Evolutionary conservation across 2,113 vertebrate genomes (phyloP).

Genomic region (Empidonax traillii): DNA sequence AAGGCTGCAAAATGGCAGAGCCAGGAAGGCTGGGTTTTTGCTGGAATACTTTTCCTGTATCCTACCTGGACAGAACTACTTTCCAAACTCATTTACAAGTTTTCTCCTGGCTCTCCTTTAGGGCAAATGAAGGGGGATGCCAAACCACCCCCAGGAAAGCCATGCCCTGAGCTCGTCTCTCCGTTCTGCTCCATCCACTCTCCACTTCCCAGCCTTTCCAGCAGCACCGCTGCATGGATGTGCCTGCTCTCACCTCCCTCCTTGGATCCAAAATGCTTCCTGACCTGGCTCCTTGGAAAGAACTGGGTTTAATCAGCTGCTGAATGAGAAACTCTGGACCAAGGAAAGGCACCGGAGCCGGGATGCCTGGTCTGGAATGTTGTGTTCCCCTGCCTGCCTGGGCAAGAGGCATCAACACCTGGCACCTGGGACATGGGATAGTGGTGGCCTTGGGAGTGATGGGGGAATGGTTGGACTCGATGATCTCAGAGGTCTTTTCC

Average conservation of each 20-base stretch:
- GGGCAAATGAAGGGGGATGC: not conserved
- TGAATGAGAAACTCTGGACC: not conserved
- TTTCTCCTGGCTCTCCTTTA: not conserved
- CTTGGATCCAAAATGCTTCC: not conserved
- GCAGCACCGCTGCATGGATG: not conserved
- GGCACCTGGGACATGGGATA: not conserved
- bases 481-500: not conserved
- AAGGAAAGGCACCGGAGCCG: rapidly evolving
- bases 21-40: not conserved
- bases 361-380: too few species aligned
- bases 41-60: not conserved
- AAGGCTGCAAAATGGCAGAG: not conserved
- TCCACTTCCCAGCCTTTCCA: not conserved
- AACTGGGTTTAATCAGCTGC: not conserved
- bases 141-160: rapidly evolving
- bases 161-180: not conserved
- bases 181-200: rapidly evolving
- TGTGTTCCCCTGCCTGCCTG: too few species aligned
- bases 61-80: not conserved
- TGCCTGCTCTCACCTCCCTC: not conserved
- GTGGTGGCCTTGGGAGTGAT: not conserved
- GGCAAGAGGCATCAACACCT: not conserved
- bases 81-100: not conserved
- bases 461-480: not conserved
- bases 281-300: not conserved